Percentiles rank a stretch among this genome's conserved stretches.
These are phyloP conservation scores for Serripes groenlandicus DNA, from an alignment of 2,888 invertebrate genomes.

Conservation along the genomic window DNA sequence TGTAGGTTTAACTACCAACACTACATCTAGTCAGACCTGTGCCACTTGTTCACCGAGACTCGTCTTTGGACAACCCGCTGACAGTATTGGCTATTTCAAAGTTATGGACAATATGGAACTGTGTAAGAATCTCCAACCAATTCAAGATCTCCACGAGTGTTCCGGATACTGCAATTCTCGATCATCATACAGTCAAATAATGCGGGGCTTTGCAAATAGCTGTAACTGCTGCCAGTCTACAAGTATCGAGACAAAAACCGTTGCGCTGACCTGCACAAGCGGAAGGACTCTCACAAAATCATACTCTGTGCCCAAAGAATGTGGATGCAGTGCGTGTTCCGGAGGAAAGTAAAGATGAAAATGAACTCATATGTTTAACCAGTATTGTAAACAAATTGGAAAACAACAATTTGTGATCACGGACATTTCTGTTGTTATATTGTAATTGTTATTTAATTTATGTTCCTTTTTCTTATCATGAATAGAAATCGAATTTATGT, in stretches of 20 bases:
- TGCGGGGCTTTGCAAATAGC: conserved; percentile 73
- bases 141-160: conserved; percentile 76
- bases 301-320: conserved; percentile 74
- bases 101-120: conserved; percentile 67
- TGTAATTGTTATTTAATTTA: conserved; percentile 13
- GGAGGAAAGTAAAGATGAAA: not conserved
- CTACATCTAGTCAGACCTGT: conserved; percentile 53
- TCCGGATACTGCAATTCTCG: conserved; percentile 77
- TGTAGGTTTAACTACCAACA: conserved; percentile 11
- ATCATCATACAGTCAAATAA: conserved; percentile 71
- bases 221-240: conserved; percentile 78
- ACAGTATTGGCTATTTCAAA: conserved; percentile 76
- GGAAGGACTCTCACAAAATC: conserved; percentile 72
- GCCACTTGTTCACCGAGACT: conserved; percentile 73
- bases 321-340: conserved; percentile 75
- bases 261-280: conserved; percentile 74
- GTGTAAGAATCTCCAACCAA: conserved; percentile 74
- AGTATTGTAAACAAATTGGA: not conserved
- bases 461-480: conserved; percentile 18
- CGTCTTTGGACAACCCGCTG: conserved; percentile 70
- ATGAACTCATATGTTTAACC: not conserved
- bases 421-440: conserved; percentile 18
- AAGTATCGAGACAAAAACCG: conserved; percentile 59
- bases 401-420: not conserved
- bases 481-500: not conserved